Evolutionary conservation across 2,113 vertebrate genomes (phyloP).

Genomic region (Mesitornis unicolor): DNA sequence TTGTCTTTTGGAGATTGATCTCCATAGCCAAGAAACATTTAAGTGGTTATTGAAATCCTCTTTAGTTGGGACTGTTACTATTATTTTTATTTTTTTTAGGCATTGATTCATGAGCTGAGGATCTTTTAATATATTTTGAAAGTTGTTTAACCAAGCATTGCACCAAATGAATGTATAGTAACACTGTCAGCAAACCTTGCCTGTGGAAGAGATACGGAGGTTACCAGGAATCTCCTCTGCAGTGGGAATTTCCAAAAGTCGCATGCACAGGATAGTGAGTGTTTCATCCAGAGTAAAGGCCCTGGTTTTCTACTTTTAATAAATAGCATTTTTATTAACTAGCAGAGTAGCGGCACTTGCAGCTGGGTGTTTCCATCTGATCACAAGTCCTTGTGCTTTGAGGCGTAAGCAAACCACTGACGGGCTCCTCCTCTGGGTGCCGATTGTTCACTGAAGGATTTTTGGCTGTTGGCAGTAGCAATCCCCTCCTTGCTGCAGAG

Average conservation of each 20-base stretch:
- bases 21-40: background rate
- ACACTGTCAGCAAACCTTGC: background rate
- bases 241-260: background rate
- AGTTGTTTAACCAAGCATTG: background rate
- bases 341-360: background rate
- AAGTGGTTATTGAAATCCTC: background rate
- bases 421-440: background rate
- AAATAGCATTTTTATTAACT: background rate
- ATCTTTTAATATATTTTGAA: background rate
- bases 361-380: background rate
- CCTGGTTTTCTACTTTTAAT: background rate
- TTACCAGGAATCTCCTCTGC: background rate
- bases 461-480: background rate
- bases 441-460: rapidly evolving
- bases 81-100: background rate
- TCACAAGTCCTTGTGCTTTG: background rate
- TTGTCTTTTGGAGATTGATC: background rate
- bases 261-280: background rate
- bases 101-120: background rate
- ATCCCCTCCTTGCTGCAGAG: background rate
- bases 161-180: background rate
- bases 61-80: background rate
- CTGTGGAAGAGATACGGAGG: background rate
- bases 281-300: background rate
- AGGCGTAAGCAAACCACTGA: background rate